phyloP scores from a whole-genome alignment of 2,888 invertebrate species.

The Schizaphis graminum region DNA sequence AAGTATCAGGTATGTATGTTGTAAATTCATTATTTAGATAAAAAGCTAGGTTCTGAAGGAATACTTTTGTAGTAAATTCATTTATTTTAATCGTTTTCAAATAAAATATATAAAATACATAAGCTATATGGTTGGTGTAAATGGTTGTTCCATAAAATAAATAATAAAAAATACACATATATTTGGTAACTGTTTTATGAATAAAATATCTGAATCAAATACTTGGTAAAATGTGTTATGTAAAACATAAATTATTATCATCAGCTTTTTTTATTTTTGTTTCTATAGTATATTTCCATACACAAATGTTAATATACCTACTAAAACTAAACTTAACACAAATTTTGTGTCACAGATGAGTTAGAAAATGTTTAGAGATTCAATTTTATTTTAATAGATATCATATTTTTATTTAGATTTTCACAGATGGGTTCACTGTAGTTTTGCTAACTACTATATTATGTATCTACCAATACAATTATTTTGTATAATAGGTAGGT shows the following conservation, averaged over 20 bases:
- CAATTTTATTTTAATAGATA: not conserved
- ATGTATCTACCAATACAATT: not conserved
- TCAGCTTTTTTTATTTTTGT: not conserved
- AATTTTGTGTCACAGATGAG: not conserved
- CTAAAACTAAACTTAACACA: not conserved
- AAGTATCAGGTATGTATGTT: too few relatives aligned
- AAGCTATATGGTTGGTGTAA: too few relatives aligned
- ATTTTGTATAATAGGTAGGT: not conserved
- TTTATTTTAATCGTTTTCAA: too few relatives aligned
- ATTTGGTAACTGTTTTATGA: too few relatives aligned
- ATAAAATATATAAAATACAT: too few relatives aligned
- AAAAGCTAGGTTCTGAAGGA: too few relatives aligned
- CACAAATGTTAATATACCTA: not conserved
- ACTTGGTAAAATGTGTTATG: too few relatives aligned
- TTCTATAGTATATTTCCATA: not conserved
- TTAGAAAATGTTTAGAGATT: not conserved
- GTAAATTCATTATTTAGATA: too few relatives aligned
- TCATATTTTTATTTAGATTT: not conserved
- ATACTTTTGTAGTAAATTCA: too few relatives aligned
- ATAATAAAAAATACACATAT: too few relatives aligned
- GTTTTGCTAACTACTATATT: not conserved
- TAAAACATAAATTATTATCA: slow-evolving; percentile 2
- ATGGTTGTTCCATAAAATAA: too few relatives aligned
- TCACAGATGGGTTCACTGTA: not conserved
- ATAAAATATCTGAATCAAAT: too few relatives aligned